Percentiles rank a stretch among this genome's conserved stretches.
Evolutionary conservation across 2,888 invertebrate species (phyloP).

Genomic region (Hirudinaria manillensis): DNA sequence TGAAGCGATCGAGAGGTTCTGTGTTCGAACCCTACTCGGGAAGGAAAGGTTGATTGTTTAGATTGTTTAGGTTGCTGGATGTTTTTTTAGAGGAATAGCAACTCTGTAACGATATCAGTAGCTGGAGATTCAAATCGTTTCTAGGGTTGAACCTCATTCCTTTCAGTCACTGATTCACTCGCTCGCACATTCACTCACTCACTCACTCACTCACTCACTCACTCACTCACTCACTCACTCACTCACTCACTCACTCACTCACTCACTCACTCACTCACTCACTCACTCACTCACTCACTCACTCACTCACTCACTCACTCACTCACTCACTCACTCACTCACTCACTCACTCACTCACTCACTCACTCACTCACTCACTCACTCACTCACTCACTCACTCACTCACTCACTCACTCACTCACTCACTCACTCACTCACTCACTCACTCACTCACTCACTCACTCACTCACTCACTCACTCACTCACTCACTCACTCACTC

Average conservation of each 20-base stretch:
- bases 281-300: conserved; percentile 29
- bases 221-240: neutral
- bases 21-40: too few relatives aligned
- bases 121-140: too few relatives aligned
- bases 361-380: conserved; percentile 29
- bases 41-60: too few relatives aligned
- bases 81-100: too few relatives aligned
- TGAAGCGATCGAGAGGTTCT: too few relatives aligned
- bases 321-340: conserved; percentile 32
- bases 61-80: too few relatives aligned
- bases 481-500: conserved; percentile 31
- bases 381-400: conserved; percentile 31
- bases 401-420: conserved; percentile 15
- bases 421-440: conserved; percentile 7
- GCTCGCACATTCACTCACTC: neutral
- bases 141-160: too few relatives aligned
- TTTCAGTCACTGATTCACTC: neutral
- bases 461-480: conserved; percentile 27
- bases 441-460: conserved; percentile 30
- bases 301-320: conserved; percentile 32
- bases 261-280: conserved; percentile 27
- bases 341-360: conserved; percentile 34
- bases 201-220: neutral
- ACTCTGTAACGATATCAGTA: too few relatives aligned
- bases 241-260: conserved; percentile 29